Evolutionary conservation across 2,113 vertebrate species (phyloP).

Genomic region (Patagioenas fasciata): DNA sequence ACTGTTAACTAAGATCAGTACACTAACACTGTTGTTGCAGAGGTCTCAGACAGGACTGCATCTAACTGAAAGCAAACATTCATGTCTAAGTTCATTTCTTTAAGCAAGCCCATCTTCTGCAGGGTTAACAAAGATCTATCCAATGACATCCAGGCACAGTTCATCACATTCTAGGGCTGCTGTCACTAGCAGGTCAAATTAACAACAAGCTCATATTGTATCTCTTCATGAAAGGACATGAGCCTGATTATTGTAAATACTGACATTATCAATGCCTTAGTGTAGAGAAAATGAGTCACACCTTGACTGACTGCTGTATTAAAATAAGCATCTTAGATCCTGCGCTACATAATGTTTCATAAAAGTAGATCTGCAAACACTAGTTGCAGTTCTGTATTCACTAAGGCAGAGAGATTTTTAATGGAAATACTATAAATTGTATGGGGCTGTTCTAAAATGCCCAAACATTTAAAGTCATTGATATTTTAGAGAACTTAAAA

Average conservation of each 20-base stretch:
- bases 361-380: neutral
- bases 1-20: neutral
- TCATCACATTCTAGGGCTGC: neutral
- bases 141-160: neutral
- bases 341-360: neutral
- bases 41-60: neutral
- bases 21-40: fast-evolving
- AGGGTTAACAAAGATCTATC: neutral
- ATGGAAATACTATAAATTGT: neutral
- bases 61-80: neutral
- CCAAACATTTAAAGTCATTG: neutral
- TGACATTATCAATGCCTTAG: neutral
- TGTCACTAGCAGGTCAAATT: neutral
- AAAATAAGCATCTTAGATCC: neutral
- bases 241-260: neutral
- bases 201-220: neutral
- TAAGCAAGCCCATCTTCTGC: neutral
- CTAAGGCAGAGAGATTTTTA: neutral
- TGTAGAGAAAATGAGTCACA: neutral
- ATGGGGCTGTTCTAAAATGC: neutral
- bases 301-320: neutral
- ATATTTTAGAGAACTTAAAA: neutral
- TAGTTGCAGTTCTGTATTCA: neutral
- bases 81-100: neutral
- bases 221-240: neutral